Evolutionary conservation across 1,140 invertebrate species (phyloP), one percentile per base, ranked within the genome.

Genomic region (Bombus waltoni): DNA sequence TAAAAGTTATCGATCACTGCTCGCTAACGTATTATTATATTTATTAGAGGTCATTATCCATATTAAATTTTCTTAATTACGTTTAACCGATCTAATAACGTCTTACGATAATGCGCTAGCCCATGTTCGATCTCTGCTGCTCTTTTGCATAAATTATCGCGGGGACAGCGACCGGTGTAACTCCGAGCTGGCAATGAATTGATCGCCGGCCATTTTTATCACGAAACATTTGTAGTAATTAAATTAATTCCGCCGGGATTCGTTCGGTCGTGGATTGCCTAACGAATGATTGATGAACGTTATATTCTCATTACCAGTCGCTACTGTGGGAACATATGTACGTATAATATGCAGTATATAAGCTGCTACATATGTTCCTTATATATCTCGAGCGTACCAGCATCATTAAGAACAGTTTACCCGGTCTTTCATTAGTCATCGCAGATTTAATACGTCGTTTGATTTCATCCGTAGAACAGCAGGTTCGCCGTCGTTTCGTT

Each of bases 201-300:
- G 87, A 89, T 87, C 77, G 57, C 25, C 25, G 59, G 38, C 32
- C 57, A 89, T 83, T 89, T 89, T 89, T 89, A 77, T 47, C 65
- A 47, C 15, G 44, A 68, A 88, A 84, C 81, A 90, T 88, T 90
- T 88, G 89, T 88, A 86, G 86, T 90, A 90, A 90, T 90, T 90
- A 90, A 90, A 90, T 90, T 90, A 90, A 90, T 91, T 91, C 87
- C 71, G 32, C 28, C 68, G 90, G 79, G 84, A 89, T 76, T 87
- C 85, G 87, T 85, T 74, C 78, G 79, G 65, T 70, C 81, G 75
- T 13, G 32, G 85, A 90, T 91, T 87, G 89, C 89, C 82, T 59
- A 90, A 91, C 88, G 81, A 91, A 90, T 92, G 90, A 92, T 92
- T 91, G 86, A 92, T 92, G 90, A 91, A 85, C 80, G 68, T 87